Base-by-base conservation (phyloP, 2,797 vertebrate genomes). In the Diplodus puntazzo region DNA sequence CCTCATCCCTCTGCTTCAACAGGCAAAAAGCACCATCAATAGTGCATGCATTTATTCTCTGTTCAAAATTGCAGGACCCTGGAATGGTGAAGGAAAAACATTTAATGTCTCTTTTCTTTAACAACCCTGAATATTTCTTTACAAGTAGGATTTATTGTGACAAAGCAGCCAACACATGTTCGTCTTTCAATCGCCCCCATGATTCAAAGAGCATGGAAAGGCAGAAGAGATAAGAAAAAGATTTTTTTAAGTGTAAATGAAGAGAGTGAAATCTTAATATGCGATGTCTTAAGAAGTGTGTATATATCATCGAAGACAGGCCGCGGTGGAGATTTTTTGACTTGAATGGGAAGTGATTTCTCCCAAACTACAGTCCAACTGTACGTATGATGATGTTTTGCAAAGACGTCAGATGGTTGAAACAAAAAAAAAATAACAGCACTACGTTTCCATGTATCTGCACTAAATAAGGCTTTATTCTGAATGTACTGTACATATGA, bases 401-500 rank as follows among this genome's bases (percentile, higher is more conserved):
- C 64, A 64, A 88, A 86, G 77, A 78, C 60, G 46, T 82, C 78
- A 73, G 61, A 81, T 52, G 75, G 78, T 80, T 71, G 45, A 45
- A 88, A 88, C 48, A 82, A 34, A 34, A 34, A 34, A 5, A 34
- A 30, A 54, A 70, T 74, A 81, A 79, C 73, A 66, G 86, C 85
- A 89, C 88, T 87, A 84, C 64, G 54, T 87, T 87, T 82, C 67
- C 78, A 91, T 88, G 86, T 89, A 90, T 89, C 92, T 92, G 91
- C 93, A 94, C 93, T 92, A 92, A 92, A 88, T 65, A 89, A 91
- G 87, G 89, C 92, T 94, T 95, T 93, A 94, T 90, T 89, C 83
- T 91, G 93, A 95, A 94, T 95, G 93, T 95, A 94, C 54, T 93
- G 90, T 94, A 92, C 81, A 94, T 93, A 89, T 66, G 75, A 88